Evolutionary conservation across 2,888 invertebrate species (phyloP).

Genomic region (Emmelina monodactyla): DNA sequence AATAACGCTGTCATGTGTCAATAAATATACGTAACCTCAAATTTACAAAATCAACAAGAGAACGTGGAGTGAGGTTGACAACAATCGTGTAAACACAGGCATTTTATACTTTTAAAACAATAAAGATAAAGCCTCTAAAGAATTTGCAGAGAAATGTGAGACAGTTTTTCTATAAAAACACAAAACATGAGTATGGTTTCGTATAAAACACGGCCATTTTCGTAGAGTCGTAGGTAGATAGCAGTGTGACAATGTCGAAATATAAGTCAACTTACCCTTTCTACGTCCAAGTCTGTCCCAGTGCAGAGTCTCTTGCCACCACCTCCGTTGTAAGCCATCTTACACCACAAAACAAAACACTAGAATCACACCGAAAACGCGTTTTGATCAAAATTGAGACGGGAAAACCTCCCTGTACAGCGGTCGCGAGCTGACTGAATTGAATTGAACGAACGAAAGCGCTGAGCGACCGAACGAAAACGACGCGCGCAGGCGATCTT

Average conservation of each 20-base stretch:
- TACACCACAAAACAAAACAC: slow-evolving; percentile 69
- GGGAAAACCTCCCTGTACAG: slow-evolving; percentile 29
- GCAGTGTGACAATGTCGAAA: slow-evolving; percentile 28
- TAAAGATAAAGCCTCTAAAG: too few relatives aligned
- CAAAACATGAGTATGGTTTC: slow-evolving; percentile 42
- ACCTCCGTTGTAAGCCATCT: slow-evolving; percentile 77
- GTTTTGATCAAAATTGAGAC: slow-evolving; percentile 31
- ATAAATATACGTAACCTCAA: slow-evolving; percentile 54
- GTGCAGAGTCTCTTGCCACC: slow-evolving; percentile 65
- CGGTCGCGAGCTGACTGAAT: slow-evolving; percentile 46
- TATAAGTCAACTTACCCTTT: slow-evolving; percentile 46
- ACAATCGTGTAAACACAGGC: slow-evolving; percentile 18
- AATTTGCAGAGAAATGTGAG: too few relatives aligned
- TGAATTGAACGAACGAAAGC: slow-evolving; percentile 34
- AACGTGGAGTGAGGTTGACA: slow-evolving; percentile 46
- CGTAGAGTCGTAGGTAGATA: slow-evolving; percentile 32
- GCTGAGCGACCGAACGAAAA: slow-evolving; percentile 23
- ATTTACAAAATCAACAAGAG: slow-evolving; percentile 46
- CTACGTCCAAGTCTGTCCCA: slow-evolving; percentile 57
- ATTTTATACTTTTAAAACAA: too few relatives aligned
- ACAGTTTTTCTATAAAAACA: too few relatives aligned
- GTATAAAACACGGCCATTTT: slow-evolving; percentile 62
- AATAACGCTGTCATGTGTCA: slow-evolving; percentile 38
- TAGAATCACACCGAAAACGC: slow-evolving; percentile 57
- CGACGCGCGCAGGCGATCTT: too few relatives aligned